Percentiles rank a stretch among this genome's conserved stretches.
Evolutionary conservation across 2,888 invertebrate genomes (phyloP).

Genomic region (Ditula angustiorana): DNA sequence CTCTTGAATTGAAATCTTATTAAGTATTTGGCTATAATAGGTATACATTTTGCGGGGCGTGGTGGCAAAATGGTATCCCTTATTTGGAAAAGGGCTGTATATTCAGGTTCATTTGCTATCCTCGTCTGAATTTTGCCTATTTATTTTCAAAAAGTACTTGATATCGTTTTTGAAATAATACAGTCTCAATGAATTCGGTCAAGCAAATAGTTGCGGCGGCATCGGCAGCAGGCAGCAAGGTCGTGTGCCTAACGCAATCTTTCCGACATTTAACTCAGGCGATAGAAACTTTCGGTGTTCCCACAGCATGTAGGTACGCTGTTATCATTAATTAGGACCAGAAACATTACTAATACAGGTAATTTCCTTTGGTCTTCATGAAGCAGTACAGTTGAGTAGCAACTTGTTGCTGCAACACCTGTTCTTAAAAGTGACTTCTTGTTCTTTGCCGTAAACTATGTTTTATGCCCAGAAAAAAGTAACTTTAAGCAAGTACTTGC

Average conservation of each 20-base stretch:
- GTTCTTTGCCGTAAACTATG: neutral
- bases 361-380: neutral
- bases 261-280: slow-evolving; percentile 47
- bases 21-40: too few species aligned
- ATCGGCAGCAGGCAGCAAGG: too few species aligned
- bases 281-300: slow-evolving; percentile 52
- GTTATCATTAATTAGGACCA: slow-evolving; percentile 20
- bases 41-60: too few species aligned
- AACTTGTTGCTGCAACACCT: neutral
- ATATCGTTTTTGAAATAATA: slow-evolving; percentile 51
- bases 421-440: too few species aligned
- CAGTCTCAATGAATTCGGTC: slow-evolving; percentile 64
- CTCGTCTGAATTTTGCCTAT: too few species aligned
- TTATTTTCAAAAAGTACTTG: neutral
- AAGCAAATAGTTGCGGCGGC: slow-evolving; percentile 61
- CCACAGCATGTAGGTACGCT: slow-evolving; percentile 41
- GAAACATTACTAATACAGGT: neutral
- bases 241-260: slow-evolving; percentile 58
- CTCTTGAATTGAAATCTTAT: too few species aligned
- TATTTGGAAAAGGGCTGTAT: too few species aligned
- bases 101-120: too few species aligned
- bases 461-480: neutral
- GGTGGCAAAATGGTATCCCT: too few species aligned
- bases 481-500: too few species aligned
- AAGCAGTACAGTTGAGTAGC: neutral